Percentiles rank a stretch among this genome's conserved stretches.
These are phyloP conservation scores for Helogale parvula DNA, from an alignment of 2,113 vertebrate genomes.

Conservation along the genomic window DNA sequence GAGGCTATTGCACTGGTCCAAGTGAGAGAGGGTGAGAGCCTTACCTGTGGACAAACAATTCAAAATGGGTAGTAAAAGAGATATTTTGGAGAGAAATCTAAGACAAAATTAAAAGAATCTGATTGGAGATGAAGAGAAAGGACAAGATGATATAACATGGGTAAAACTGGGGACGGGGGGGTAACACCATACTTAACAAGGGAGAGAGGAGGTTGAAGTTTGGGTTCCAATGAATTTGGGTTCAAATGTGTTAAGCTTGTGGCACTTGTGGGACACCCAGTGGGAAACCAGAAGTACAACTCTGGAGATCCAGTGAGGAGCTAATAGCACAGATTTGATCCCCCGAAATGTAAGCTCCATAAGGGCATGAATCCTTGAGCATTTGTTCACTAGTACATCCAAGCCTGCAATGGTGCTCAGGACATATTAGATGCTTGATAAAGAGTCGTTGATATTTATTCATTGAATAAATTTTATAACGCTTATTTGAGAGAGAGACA, in stretches of 20 bases:
- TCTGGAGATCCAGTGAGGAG: background rate
- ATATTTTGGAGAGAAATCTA: background rate
- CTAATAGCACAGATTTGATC: background rate
- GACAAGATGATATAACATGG: background rate
- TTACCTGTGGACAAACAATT: background rate
- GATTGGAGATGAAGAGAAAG: background rate
- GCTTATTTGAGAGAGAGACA: too few relatives aligned
- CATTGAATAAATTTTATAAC: background rate
- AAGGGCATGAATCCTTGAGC: background rate
- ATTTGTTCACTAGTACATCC: background rate
- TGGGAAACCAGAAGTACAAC: background rate
- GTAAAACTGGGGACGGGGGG: background rate
- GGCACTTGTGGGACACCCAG: background rate
- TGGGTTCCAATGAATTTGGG: background rate
- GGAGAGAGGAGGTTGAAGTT: background rate
- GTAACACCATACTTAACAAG: background rate
- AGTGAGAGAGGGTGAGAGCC: background rate
- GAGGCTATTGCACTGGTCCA: background rate
- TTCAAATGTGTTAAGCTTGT: background rate
- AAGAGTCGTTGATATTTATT: background rate
- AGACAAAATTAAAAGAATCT: background rate
- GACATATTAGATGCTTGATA: background rate
- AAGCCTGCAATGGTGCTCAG: background rate
- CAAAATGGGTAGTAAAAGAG: background rate
- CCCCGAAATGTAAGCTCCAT: background rate